Evolutionary conservation across 2,888 invertebrate species (phyloP).

Genomic region (Pinctada fucata): DNA sequence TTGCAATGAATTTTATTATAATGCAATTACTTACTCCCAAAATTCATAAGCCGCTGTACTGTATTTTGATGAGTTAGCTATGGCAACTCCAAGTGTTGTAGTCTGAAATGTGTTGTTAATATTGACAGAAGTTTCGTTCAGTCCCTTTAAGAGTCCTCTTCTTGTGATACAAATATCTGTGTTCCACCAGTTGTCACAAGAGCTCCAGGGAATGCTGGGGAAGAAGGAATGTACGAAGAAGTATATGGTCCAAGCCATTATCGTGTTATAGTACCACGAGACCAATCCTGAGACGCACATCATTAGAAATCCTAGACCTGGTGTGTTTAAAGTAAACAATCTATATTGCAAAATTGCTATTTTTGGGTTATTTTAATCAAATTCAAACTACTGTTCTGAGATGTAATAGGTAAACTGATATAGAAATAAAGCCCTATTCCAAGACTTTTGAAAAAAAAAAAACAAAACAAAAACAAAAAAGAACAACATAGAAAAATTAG

Average conservation of each 20-base stretch:
- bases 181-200: constrained; percentile 81
- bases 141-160: neutral
- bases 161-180: constrained; percentile 75
- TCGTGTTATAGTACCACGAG: constrained; percentile 95
- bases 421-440: too few species aligned
- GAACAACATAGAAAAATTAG: too few species aligned
- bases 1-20: too few species aligned
- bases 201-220: constrained; percentile 90
- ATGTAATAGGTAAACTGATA: neutral
- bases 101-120: neutral
- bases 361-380: too few species aligned
- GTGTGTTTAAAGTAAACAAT: neutral
- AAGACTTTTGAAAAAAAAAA: too few species aligned
- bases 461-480: neutral
- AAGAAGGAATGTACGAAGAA: constrained; percentile 93
- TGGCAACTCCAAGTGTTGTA: neutral
- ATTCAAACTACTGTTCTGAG: neutral
- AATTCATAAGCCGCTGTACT: constrained; percentile 49
- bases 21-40: constrained; percentile 54
- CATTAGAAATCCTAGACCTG: constrained; percentile 79
- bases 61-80: neutral
- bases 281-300: constrained; percentile 91
- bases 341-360: too few species aligned
- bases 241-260: constrained; percentile 97
- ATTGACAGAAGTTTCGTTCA: neutral